These are phyloP conservation scores for Pentamera pediparva DNA, from an alignment of 53 echinoderm and acorn worm species.

Conservation along the genomic window DNA sequence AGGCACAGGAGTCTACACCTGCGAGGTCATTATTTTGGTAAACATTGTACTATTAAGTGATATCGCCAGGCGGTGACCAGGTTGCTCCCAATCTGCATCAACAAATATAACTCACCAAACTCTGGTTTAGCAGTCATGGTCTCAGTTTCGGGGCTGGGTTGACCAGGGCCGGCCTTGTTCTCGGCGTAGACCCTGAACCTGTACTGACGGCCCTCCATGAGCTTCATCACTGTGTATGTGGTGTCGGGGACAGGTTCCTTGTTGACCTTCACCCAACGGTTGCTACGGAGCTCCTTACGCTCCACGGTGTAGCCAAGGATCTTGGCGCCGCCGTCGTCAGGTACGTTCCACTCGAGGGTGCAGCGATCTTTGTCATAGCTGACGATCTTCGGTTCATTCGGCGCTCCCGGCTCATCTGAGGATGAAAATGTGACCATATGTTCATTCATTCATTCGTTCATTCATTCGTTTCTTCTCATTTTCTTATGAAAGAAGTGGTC, in stretches of 20 bases:
- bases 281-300: slow-evolving; percentile 65
- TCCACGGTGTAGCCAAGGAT: slow-evolving; percentile 89
- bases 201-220: slow-evolving; percentile 78
- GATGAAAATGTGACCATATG: no score
- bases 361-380: slow-evolving; percentile 82
- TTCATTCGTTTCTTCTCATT: no score
- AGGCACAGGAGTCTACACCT: no score
- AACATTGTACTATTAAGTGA: no score
- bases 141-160: slow-evolving; percentile 77
- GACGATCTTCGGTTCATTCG: slow-evolving; percentile 82
- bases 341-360: slow-evolving; percentile 67
- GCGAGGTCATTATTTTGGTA: no score
- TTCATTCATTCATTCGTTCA: no score
- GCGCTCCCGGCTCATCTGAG: slow-evolving; percentile 73
- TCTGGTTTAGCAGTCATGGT: slow-evolving; percentile 80
- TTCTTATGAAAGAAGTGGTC: no score
- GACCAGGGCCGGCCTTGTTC: slow-evolving; percentile 75
- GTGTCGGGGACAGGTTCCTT: slow-evolving; percentile 61
- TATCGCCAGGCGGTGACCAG: no score
- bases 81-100: no score
- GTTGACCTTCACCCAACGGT: slow-evolving; percentile 76
- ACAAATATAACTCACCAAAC: slow-evolving; percentile 82
- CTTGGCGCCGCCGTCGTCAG: slow-evolving; percentile 77
- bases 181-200: slow-evolving; percentile 82
- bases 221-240: slow-evolving; percentile 54